phyloP scores from a whole-genome alignment of 2,797 vertebrate genomes.

The Hippocampus kuda region DNA sequence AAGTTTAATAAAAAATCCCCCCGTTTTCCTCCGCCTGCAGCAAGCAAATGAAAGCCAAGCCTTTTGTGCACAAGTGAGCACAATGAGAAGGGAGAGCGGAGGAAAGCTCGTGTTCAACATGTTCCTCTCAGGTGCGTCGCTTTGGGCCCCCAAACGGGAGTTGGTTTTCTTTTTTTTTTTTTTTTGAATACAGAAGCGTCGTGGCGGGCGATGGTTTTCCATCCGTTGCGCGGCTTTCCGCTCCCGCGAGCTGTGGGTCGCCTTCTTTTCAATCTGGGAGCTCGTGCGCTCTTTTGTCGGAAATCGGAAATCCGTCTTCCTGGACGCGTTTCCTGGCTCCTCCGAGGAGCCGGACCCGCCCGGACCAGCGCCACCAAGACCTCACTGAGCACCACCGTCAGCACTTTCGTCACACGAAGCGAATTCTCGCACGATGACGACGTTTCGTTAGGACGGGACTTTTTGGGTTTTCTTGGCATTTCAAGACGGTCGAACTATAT shows the following conservation, averaged over 20 bases:
- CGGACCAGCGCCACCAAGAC: not conserved
- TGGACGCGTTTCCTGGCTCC: constrained; percentile 98
- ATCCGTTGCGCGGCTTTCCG: too few species aligned
- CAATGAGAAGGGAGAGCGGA: constrained; percentile 91
- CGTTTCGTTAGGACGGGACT: not conserved
- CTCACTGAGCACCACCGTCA: too few species aligned
- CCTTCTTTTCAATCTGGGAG: constrained; percentile 60
- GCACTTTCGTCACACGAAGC: too few species aligned
- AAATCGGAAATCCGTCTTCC: constrained; percentile 99
- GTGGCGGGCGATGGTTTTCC: not conserved
- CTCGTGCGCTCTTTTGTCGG: constrained; percentile 79
- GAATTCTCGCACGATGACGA: too few species aligned
- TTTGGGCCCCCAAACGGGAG: constrained; percentile 8
- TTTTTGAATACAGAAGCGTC: constrained; percentile 16
- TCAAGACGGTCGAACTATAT: too few species aligned
- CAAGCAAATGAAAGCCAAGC: constrained; percentile 71
- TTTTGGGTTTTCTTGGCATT: not conserved
- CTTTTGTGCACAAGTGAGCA: constrained; percentile 65
- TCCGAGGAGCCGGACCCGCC: constrained; percentile 43
- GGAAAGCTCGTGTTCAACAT: constrained; percentile 98
- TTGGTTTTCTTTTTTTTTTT: constrained; percentile 16
- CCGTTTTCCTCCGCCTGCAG: constrained; percentile 59
- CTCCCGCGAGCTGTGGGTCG: too few species aligned
- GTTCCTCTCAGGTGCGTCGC: constrained; percentile 94
- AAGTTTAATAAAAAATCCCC: constrained; percentile 74